Base-by-base conservation (phyloP, 2,113 vertebrate genomes). In the Cheilinus undulatus region DNA sequence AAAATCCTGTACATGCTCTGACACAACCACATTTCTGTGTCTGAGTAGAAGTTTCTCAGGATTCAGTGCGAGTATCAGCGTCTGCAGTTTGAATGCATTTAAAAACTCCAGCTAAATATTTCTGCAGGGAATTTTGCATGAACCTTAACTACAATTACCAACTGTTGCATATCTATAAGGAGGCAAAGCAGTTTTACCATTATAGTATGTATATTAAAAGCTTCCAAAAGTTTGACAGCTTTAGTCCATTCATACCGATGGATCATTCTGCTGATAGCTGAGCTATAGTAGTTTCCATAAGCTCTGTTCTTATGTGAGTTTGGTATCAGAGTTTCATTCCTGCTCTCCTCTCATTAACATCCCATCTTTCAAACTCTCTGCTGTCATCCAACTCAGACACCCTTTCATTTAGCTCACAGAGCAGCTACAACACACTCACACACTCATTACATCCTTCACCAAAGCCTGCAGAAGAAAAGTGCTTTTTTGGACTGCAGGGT, bases 321-420 rank as follows among this genome's bases (percentile, higher is more conserved):
- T 74, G 53, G 71, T 34, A 71, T 75, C 69, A 42, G 64, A 19
- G 26, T 56, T 32, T n/a, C n/a, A 56, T 58, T 46, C 59, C 57
- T 20, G 68, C 72, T 88, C 69, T 86, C 86, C 87, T 90, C 84
- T 90, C 80, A 93, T 91, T 91, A 91, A 81, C 85, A 72, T 75
- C 66, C 69, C 76, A 90, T 91, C 53, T 22, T 85, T 91, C 92
- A 86, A 73, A 63, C 14, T 7, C 13, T 13, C 38, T 15, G 68
- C 78, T 74, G 86, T 86, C 78, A 77, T 73, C 70, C 62, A 17
- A 65, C 0, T 3, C 77, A 42, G 68, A 74, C 76, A 59, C 75
- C 86, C 84, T 88, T 78, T 89, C 86, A 90, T 90, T 90, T 79
- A 69, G 59, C 56, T 59, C 45, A 7, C 64, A 69, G 79, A 14